Percentiles rank a stretch among this genome's conserved stretches.
Conservation (phyloP, 2,113 vertebrate species). For the Rhinichthys klamathensis region DNA sequence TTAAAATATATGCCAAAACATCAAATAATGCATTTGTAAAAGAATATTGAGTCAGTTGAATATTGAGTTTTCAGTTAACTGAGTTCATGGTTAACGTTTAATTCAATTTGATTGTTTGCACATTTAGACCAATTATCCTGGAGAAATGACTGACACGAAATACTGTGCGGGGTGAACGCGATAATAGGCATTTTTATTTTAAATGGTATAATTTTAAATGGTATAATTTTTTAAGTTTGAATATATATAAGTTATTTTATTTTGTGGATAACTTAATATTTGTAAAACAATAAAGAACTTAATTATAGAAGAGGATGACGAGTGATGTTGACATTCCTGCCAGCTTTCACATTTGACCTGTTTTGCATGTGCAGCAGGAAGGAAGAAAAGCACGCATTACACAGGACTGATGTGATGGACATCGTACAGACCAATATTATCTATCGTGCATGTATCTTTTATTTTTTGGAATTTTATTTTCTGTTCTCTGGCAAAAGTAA, state of each 20-base stretch:
- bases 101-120: slow-evolving; percentile 72
- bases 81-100: background rate
- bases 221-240: slow-evolving; percentile 77
- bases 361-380: slow-evolving; percentile 68
- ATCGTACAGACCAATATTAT: background rate
- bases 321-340: background rate
- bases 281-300: slow-evolving; percentile 74
- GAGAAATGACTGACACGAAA: slow-evolving; percentile 60
- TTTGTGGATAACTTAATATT: slow-evolving; percentile 85
- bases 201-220: slow-evolving; percentile 76
- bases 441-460: background rate
- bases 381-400: slow-evolving; percentile 57
- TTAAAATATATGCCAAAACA: background rate
- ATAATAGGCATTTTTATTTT: slow-evolving; percentile 71
- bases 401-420: background rate
- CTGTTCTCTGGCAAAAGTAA: background rate
- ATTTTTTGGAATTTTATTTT: slow-evolving; percentile 11
- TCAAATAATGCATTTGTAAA: slow-evolving; percentile 18
- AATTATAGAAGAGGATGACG: slow-evolving; percentile 58
- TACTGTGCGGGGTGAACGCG: slow-evolving; percentile 63
- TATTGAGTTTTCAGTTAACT: slow-evolving; percentile 14
- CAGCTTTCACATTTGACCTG: slow-evolving; percentile 28
- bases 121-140: slow-evolving; percentile 66
- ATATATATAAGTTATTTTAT: slow-evolving; percentile 84
- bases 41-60: background rate